Conservation (phyloP, 2,888 invertebrate species). For the Philereme transversata region DNA sequence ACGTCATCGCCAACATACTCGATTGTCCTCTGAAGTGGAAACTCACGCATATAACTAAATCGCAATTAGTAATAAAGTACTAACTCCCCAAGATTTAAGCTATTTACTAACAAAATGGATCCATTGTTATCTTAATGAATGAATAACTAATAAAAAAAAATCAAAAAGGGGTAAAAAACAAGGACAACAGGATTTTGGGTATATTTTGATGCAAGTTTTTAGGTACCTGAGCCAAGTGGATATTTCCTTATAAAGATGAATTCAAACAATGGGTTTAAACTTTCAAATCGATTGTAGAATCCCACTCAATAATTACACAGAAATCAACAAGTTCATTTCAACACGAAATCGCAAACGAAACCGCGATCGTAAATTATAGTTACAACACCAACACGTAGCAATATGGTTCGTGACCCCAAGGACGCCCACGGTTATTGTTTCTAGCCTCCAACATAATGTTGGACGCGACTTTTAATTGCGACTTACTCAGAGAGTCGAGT, state of each 20-base stretch:
- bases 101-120: no score
- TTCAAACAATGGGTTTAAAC: slow-evolving; percentile 2
- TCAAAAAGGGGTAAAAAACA: no score
- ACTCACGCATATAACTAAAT: no score
- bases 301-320: slow-evolving; percentile 24
- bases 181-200: no score
- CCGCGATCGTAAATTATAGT: slow-evolving; percentile 45
- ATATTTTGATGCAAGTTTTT: no score
- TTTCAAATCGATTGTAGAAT: slow-evolving; percentile 9
- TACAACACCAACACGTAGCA: slow-evolving; percentile 39
- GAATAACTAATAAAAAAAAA: no score
- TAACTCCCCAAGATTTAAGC: no score
- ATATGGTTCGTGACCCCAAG: slow-evolving; percentile 41
- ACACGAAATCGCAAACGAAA: slow-evolving; percentile 37
- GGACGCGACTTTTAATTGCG: slow-evolving; percentile 13
- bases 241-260: not conserved
- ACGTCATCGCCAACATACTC: no score
- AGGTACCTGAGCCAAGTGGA: no score
- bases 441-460: slow-evolving; percentile 6
- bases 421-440: slow-evolving; percentile 47
- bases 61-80: no score
- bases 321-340: slow-evolving; percentile 38
- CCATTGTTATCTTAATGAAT: no score
- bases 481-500: not conserved
- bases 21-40: no score